phyloP scores from a whole-genome alignment of 2,888 invertebrate genomes.

The Cephus pulcher region DNA sequence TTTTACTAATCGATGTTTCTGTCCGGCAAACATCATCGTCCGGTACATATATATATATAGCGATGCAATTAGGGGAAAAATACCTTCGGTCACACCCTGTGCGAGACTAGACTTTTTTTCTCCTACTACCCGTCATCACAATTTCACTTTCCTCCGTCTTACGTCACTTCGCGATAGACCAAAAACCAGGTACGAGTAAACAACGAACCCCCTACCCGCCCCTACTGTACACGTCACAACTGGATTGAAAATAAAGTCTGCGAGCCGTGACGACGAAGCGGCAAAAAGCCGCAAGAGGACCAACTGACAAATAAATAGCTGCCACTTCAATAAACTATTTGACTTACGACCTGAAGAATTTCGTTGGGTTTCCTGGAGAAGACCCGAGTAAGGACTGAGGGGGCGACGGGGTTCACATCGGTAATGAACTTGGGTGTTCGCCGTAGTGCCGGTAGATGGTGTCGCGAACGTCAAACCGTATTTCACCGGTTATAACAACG shows the following conservation, averaged over 20 bases:
- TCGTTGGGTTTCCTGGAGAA: constrained; percentile 42
- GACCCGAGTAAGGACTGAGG: constrained; percentile 17
- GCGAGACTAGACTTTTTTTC: not conserved
- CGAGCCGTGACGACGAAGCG: not conserved
- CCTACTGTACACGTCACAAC: not conserved
- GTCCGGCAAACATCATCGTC: too few species aligned
- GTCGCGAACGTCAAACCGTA: not conserved
- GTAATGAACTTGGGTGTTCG: constrained; percentile 28
- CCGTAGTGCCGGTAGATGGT: not conserved
- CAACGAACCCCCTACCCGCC: not conserved
- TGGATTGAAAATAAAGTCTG: not conserved
- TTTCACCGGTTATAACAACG: not conserved
- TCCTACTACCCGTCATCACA: not conserved
- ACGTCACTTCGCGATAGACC: not conserved
- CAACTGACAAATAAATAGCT: constrained; percentile 41
- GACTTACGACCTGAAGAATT: constrained; percentile 41
- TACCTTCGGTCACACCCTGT: not conserved
- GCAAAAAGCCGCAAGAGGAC: not conserved
- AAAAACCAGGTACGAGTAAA: not conserved
- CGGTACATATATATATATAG: not conserved
- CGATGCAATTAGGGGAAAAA: not conserved
- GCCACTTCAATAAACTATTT: constrained; percentile 49
- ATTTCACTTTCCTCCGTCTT: not conserved
- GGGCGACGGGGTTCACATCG: constrained; percentile 19
- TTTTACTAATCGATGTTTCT: not conserved